These are phyloP conservation scores for Choloepus hoffmanni DNA, from an alignment of 2,113 vertebrate genomes.

Conservation along the genomic window DNA sequence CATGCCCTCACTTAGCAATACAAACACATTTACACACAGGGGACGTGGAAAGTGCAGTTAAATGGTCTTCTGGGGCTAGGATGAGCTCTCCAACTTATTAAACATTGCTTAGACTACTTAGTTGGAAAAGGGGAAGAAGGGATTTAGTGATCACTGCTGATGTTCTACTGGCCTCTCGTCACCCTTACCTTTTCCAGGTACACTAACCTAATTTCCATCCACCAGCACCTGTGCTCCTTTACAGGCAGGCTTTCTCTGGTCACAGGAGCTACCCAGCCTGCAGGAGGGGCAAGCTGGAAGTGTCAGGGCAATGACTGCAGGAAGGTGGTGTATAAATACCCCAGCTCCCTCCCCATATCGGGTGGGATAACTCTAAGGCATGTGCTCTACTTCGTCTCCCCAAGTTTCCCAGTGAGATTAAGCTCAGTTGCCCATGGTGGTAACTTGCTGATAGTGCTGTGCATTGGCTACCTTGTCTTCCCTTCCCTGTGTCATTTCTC, in stretches of 20 bases:
- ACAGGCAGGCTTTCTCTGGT: background rate
- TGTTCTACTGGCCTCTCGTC: background rate
- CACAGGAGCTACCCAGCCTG: background rate
- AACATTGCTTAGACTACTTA: background rate
- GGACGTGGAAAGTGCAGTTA: background rate
- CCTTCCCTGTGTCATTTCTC: background rate
- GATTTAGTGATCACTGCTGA: background rate
- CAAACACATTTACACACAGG: background rate
- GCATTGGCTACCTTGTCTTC: background rate
- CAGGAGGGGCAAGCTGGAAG: rapidly evolving
- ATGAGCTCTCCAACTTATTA: background rate
- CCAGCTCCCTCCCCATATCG: background rate
- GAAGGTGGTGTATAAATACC: background rate
- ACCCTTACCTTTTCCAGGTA: background rate
- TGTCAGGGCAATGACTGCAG: background rate
- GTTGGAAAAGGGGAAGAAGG: background rate
- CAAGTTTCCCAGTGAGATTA: background rate
- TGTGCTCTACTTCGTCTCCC: background rate
- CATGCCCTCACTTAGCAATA: background rate
- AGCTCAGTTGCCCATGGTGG: background rate
- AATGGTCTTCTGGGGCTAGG: background rate
- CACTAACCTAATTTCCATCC: background rate
- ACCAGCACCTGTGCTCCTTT: background rate
- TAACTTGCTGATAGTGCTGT: background rate
- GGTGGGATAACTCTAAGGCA: background rate